Conservation (phyloP, 1,140 invertebrate genomes). For the Ips nitidus region DNA sequence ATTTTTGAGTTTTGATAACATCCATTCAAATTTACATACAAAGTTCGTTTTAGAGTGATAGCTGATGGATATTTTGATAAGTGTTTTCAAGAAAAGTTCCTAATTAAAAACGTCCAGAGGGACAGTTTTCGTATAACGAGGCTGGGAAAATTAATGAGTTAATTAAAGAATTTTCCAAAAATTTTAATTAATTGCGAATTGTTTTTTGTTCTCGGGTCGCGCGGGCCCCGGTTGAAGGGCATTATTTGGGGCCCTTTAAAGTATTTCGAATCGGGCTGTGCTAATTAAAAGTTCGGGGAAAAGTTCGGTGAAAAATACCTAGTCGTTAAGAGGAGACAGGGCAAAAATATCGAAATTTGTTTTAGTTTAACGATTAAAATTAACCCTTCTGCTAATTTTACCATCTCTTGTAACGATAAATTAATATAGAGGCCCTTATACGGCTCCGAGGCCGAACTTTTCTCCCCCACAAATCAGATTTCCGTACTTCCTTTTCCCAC, state of each 20-base stretch:
- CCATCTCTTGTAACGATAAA: no score
- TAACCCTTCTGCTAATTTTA: no score
- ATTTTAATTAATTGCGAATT: slow-evolving; percentile 32
- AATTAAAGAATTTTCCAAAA: slow-evolving; percentile 33
- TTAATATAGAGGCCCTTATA: neutral
- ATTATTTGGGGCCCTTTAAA: slow-evolving; percentile 29
- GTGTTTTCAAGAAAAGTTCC: no score
- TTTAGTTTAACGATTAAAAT: neutral
- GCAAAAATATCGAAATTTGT: neutral
- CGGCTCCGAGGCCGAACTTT: no score
- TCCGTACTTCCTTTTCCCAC: slow-evolving; percentile 11
- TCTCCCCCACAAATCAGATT: slow-evolving; percentile 13
- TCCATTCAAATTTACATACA: no score
- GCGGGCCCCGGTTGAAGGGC: slow-evolving; percentile 15
- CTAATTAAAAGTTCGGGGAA: slow-evolving; percentile 34
- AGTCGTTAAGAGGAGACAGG: slow-evolving; percentile 21
- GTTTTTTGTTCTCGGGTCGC: slow-evolving; percentile 27
- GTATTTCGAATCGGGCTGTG: slow-evolving; percentile 30
- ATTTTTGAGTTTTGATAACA: no score
- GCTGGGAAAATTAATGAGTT: slow-evolving; percentile 18
- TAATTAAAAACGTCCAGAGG: neutral
- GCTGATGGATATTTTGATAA: no score
- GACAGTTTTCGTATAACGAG: slow-evolving; percentile 9
- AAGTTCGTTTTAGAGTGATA: no score
- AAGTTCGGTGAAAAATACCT: slow-evolving; percentile 31